These are phyloP conservation scores for Calosoma granatense DNA, from an alignment of 1,140 invertebrate genomes.

Conservation along the genomic window DNA sequence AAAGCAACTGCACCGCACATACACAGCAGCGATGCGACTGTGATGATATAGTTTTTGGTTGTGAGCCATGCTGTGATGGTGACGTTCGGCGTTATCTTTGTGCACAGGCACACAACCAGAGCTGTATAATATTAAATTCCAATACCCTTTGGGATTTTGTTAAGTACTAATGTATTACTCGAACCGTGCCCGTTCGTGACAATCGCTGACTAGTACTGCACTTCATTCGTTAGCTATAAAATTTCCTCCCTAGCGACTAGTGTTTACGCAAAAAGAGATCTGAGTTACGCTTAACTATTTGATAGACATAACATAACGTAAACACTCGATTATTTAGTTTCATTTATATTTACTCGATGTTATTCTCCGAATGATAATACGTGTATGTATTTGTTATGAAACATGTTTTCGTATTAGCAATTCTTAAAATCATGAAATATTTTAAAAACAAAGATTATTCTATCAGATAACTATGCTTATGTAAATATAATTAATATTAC, in stretches of 20 bases:
- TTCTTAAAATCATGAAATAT: too few relatives aligned
- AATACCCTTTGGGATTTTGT: not conserved
- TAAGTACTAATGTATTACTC: not conserved
- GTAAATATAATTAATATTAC: too few relatives aligned
- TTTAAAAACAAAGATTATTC: too few relatives aligned
- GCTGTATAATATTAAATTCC: not conserved
- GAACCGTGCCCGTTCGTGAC: not conserved
- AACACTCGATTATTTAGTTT: too few relatives aligned
- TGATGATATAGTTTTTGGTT: not conserved
- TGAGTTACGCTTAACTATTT: too few relatives aligned
- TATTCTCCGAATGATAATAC: too few relatives aligned
- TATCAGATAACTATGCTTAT: too few relatives aligned
- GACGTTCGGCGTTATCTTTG: not conserved
- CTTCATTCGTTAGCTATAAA: not conserved
- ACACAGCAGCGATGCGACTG: not conserved
- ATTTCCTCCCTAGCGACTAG: not conserved
- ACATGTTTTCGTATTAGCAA: too few relatives aligned
- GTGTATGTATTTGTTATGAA: too few relatives aligned
- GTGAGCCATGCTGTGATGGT: constrained; percentile 1
- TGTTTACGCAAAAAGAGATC: not conserved
- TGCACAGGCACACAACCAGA: not conserved
- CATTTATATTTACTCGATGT: too few relatives aligned
- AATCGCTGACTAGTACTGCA: not conserved
- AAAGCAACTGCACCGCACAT: not conserved
- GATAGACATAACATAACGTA: too few relatives aligned